Evolutionary conservation across 2,113 vertebrate species (phyloP).

Genomic region (Platycercus adscitus): DNA sequence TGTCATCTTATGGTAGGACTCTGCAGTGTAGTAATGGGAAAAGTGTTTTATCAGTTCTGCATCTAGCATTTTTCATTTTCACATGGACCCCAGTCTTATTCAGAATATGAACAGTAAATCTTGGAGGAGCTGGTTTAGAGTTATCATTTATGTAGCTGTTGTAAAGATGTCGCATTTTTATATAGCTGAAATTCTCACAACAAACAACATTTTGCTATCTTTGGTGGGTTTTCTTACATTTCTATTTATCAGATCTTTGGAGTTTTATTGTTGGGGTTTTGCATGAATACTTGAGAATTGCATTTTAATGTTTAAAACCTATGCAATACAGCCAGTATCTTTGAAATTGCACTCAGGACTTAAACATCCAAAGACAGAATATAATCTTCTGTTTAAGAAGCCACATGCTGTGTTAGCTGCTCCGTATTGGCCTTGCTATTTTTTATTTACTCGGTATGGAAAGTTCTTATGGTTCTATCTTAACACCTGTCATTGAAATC

Average conservation of each 20-base stretch:
- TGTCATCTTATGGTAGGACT: not conserved
- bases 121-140: not conserved
- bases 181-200: not conserved
- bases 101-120: not conserved
- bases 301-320: not conserved
- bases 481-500: not conserved
- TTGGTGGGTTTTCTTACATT: not conserved
- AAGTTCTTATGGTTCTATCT: not conserved
- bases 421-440: not conserved
- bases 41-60: not conserved
- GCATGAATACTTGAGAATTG: not conserved
- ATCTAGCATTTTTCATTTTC: conserved; percentile 26
- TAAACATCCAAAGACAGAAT: not conserved
- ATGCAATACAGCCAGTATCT: not conserved
- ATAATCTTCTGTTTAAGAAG: not conserved
- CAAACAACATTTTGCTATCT: not conserved
- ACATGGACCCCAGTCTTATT: not conserved
- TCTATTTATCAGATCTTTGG: not conserved
- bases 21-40: not conserved
- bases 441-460: not conserved
- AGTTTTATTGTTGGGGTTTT: not conserved
- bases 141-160: not conserved
- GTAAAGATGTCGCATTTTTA: not conserved
- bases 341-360: not conserved
- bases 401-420: not conserved